Evolutionary conservation across 2,888 invertebrate species (phyloP), one percentile per base, ranked within the genome.

Genomic region (Scaeva pyrastri): DNA sequence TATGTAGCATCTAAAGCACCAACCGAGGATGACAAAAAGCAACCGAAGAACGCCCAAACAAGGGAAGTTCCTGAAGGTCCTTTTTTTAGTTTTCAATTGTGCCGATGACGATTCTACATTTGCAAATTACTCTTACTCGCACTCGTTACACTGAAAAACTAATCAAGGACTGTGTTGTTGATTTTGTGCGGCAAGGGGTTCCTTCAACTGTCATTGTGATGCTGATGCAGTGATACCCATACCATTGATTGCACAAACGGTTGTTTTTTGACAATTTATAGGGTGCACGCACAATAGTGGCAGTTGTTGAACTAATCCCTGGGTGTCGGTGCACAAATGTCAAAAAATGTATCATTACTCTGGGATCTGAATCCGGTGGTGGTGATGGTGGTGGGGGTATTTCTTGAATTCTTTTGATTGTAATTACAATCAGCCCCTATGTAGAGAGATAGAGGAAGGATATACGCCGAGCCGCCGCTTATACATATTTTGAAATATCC

Each of bases 291-390:
- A 73, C 64, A 86, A 86, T 86, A 48, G 74, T 82, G 82, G 70
- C 86, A 86, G 86, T 86, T 86, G 86, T 86, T 78, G 82, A 78
- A 71, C 77, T 86, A 86, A 86, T 86, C 86, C 86, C 66, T 74
- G 86, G 86, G 86, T 86, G 86, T 86, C 86, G 86, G 82, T 86
- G 82, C 86, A 86, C 86, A 86, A 86, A 86, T 86, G 82, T 86
- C 86, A 86, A 86, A 82, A 86, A 60, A 74, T 74, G 77, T 82
- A 82, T 86, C 85, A 82, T 86, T 86, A 81, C 85, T 68, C 68
- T 48, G 75, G 75, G 45, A 11, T 43, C 26, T 60, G 39, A 2
- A 21, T 26, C 16, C 12, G 10, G 50, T 76, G 41, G 73, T 55
- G 52, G 62, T 56, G 56, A 60, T 56, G 55, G 70, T 64, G 62